These are phyloP conservation scores for Gari tellinella DNA, from an alignment of 2,888 invertebrate genomes.

Conservation along the genomic window DNA sequence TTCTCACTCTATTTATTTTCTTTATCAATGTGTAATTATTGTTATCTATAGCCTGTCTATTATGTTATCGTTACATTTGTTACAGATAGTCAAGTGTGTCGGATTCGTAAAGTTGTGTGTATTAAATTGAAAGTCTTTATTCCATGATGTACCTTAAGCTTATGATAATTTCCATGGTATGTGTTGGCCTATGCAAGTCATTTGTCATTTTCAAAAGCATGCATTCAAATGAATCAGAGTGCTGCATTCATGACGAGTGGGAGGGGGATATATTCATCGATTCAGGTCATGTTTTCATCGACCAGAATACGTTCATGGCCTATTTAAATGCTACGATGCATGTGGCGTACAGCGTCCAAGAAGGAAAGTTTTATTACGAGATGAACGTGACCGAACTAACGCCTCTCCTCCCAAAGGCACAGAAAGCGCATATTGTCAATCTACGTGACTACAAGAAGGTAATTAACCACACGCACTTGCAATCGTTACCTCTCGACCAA, in stretches of 20 bases:
- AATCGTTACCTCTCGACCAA: too few relatives aligned
- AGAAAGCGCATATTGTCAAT: conserved; percentile 16
- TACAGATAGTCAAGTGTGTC: too few relatives aligned
- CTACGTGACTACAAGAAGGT: conserved; percentile 51
- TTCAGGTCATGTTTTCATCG: conserved; percentile 55
- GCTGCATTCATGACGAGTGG: conserved; percentile 53
- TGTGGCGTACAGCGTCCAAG: conserved; percentile 42
- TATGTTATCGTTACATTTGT: too few relatives aligned
- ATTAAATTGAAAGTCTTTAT: too few relatives aligned
- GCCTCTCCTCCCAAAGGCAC: conserved; percentile 58
- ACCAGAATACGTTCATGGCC: conserved; percentile 52
- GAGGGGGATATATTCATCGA: conserved; percentile 52
- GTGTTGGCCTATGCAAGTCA: too few relatives aligned
- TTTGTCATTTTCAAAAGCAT: too few relatives aligned
- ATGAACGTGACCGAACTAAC: conserved; percentile 44
- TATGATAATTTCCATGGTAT: too few relatives aligned
- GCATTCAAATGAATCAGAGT: conserved; percentile 1
- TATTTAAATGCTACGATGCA: conserved; percentile 53
- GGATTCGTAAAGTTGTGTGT: too few relatives aligned
- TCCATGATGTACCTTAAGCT: too few relatives aligned
- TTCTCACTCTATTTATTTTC: too few relatives aligned
- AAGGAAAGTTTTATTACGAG: conserved; percentile 38
- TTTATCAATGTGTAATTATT: too few relatives aligned
- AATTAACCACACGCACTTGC: conserved; percentile 1
- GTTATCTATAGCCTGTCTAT: too few relatives aligned